Evolutionary conservation across 2,797 vertebrate species (phyloP).

Genomic region (Sebastes wilsoni): DNA sequence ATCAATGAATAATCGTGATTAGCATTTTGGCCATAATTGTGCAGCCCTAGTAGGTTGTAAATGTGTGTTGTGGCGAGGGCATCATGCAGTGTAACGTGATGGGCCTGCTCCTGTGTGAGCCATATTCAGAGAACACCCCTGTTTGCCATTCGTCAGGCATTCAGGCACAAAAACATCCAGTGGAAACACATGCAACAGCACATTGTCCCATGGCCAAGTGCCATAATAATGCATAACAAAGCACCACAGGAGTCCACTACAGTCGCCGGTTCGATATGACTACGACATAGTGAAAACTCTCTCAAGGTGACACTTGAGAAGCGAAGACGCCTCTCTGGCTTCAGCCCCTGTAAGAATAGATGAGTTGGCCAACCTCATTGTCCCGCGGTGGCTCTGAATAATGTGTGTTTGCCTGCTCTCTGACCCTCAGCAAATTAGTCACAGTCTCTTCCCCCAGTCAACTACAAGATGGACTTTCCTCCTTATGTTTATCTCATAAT

Average conservation of each 20-base stretch:
- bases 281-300: conserved; percentile 47
- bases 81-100: conserved; percentile 4
- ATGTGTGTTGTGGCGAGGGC: neutral
- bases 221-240: conserved; percentile 43
- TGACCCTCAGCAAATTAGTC: conserved; percentile 81
- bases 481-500: conserved; percentile 78
- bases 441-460: conserved; percentile 69
- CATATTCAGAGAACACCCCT: conserved; percentile 8
- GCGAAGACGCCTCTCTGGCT: conserved; percentile 52
- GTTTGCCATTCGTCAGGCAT: conserved; percentile 24
- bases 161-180: conserved; percentile 1
- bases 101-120: neutral
- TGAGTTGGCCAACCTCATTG: conserved; percentile 70
- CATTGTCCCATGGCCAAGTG: conserved; percentile 31
- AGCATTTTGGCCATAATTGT: no score
- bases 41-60: neutral
- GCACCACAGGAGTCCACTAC: conserved; percentile 21
- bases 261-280: conserved; percentile 31
- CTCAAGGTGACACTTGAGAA: conserved; percentile 71
- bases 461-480: conserved; percentile 68
- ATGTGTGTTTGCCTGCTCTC: conserved; percentile 81
- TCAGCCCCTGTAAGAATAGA: conserved; percentile 65
- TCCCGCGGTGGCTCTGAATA: conserved; percentile 78
- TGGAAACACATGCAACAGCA: conserved; percentile 20
- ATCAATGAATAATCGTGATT: no score